Percentiles rank a stretch among this genome's conserved stretches.
Evolutionary conservation across 2,797 vertebrate genomes (phyloP).

Genomic region (Coranthus polyacanthus): DNA sequence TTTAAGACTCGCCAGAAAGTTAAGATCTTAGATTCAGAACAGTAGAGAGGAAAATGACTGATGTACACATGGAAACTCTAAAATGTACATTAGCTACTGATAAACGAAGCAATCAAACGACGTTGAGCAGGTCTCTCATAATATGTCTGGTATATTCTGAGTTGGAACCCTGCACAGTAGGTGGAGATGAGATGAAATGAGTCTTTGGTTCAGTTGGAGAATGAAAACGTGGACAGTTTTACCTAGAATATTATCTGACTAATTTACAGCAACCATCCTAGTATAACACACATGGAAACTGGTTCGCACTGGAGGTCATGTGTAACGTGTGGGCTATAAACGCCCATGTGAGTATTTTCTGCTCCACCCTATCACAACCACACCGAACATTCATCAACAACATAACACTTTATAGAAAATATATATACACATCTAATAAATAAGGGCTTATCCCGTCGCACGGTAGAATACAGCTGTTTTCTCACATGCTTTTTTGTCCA

Average conservation of each 20-base stretch:
- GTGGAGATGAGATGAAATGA: conserved; percentile 37
- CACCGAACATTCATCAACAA: conserved; percentile 84
- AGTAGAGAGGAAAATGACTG: not conserved
- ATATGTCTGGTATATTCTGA: conserved; percentile 37
- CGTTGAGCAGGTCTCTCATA: conserved; percentile 34
- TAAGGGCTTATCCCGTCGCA: conserved; percentile 70
- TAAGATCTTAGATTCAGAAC: conserved; percentile 8
- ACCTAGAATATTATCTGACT: conserved; percentile 16
- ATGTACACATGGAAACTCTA: conserved; percentile 23
- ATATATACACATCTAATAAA: conserved; percentile 89
- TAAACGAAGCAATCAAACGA: conserved; percentile 40
- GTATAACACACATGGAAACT: conserved; percentile 21
- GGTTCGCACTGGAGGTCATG: conserved; percentile 27
- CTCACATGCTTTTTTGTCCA: conserved; percentile 77
- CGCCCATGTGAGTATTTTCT: conserved; percentile 9
- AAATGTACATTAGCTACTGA: too few species aligned
- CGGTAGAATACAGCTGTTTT: conserved; percentile 85
- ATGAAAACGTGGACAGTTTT: conserved; percentile 45
- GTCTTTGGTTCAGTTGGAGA: conserved; percentile 82
- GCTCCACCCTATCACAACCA: conserved; percentile 58
- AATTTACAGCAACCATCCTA: conserved; percentile 39
- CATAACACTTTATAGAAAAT: conserved; percentile 78
- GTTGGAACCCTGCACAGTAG: conserved; percentile 35
- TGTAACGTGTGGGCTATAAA: conserved; percentile 14
- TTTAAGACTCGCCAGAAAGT: conserved; percentile 59